Percentiles rank a stretch among this genome's conserved stretches.
Evolutionary conservation across 2,113 vertebrate species (phyloP).

Genomic region (Cryptomyrus ogoouensis): DNA sequence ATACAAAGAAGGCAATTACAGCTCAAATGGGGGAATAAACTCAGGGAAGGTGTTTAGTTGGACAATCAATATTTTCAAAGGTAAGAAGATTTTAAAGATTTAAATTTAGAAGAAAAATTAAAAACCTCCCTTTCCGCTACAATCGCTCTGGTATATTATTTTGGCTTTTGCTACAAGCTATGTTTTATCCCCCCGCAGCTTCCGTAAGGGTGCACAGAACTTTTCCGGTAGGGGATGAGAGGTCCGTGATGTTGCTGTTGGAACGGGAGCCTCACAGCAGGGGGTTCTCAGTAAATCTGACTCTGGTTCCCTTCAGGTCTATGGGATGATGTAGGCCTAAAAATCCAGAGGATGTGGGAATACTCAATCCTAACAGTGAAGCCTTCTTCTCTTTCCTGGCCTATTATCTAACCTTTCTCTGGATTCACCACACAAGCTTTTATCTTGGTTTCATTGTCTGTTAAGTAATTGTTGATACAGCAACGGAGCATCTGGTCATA

Average conservation of each 20-base stretch:
- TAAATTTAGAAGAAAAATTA: background rate
- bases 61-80: background rate
- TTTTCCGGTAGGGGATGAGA: background rate
- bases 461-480: background rate
- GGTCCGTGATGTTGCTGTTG: background rate
- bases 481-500: background rate
- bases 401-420: background rate
- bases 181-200: background rate
- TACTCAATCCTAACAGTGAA: background rate
- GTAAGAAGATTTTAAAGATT: background rate
- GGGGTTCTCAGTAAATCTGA: background rate
- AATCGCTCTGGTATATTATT: background rate
- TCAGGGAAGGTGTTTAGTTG: background rate
- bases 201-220: background rate
- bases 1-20: background rate
- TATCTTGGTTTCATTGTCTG: background rate
- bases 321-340: background rate
- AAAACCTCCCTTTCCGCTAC: background rate
- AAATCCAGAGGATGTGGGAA: background rate
- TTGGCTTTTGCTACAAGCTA: background rate
- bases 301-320: background rate
- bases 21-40: background rate
- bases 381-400: background rate
- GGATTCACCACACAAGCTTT: background rate
- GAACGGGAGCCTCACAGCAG: background rate